These are phyloP conservation scores for Rana temporaria DNA, from an alignment of 2,113 vertebrate genomes.

Conservation along the genomic window DNA sequence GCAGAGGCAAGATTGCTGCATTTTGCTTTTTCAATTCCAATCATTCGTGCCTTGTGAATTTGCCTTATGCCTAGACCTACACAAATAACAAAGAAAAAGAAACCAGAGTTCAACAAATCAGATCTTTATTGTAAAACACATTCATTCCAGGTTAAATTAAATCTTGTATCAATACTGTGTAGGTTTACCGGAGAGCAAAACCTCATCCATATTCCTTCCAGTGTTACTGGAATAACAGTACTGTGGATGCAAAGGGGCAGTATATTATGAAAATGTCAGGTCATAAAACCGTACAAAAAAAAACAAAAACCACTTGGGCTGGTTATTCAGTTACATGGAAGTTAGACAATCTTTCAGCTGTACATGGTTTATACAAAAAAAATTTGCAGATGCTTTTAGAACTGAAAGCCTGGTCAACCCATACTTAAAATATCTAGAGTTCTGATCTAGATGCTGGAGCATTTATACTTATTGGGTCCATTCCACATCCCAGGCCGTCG, in stretches of 20 bases:
- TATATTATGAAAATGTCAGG: neutral
- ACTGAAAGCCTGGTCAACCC: neutral
- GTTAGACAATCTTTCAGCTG: neutral
- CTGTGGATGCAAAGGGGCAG: neutral
- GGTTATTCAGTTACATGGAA: neutral
- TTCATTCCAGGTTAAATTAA: slow-evolving; percentile 54
- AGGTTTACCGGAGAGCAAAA: slow-evolving; percentile 7
- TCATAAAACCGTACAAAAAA: neutral
- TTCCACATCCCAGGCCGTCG: neutral
- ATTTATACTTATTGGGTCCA: neutral
- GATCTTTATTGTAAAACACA: slow-evolving; percentile 59
- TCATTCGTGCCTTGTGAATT: too few species aligned
- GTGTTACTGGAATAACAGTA: neutral
- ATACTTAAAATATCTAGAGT: neutral
- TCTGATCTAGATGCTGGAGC: slow-evolving; percentile 4
- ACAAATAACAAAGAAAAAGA: neutral
- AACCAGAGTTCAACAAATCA: slow-evolving; percentile 48
- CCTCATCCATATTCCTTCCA: neutral
- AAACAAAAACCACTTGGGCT: neutral
- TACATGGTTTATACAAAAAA: neutral
- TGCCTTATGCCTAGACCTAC: neutral
- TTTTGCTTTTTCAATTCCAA: too few species aligned
- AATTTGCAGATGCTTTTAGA: neutral
- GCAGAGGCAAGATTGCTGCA: too few species aligned
- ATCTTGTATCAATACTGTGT: slow-evolving; percentile 46